Evolutionary conservation across 2,888 invertebrate species (phyloP).

Genomic region (Chymomyza procnemis): DNA sequence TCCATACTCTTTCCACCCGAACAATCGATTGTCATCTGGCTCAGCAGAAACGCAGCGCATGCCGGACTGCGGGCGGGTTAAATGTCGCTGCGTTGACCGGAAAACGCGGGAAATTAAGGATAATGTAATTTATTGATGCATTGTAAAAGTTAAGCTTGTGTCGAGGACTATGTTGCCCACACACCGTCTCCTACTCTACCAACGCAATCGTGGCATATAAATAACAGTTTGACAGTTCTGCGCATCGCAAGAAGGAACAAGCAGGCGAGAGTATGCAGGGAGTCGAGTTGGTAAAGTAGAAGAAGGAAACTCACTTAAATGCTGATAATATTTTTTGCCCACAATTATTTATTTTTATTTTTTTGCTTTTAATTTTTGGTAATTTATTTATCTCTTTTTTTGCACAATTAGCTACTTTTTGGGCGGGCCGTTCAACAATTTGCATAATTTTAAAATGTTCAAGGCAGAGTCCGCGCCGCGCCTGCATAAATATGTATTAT

Average conservation of each 20-base stretch:
- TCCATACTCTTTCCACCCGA: too few species aligned
- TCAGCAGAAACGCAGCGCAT: slow-evolving; percentile 36
- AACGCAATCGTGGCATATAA: slow-evolving; percentile 50
- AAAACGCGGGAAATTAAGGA: slow-evolving; percentile 71
- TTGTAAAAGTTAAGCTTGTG: slow-evolving; percentile 69
- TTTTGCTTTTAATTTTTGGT: background rate
- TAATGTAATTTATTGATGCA: slow-evolving; percentile 72
- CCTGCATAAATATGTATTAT: slow-evolving; percentile 19
- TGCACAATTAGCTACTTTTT: slow-evolving; percentile 59
- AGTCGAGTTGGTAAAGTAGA: background rate
- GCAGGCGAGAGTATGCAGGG: background rate
- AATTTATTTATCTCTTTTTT: slow-evolving; percentile 10
- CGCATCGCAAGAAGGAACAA: slow-evolving; percentile 12
- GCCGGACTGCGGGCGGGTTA: slow-evolving; percentile 58
- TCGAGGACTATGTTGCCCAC: slow-evolving; percentile 11
- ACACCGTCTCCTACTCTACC: background rate
- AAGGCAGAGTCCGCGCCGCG: background rate
- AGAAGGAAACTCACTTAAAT: slow-evolving; percentile 43
- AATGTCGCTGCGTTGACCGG: slow-evolving; percentile 61
- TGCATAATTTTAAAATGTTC: slow-evolving; percentile 51
- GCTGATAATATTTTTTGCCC: slow-evolving; percentile 49
- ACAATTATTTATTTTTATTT: slow-evolving; percentile 35
- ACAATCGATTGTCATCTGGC: background rate
- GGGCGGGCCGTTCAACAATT: slow-evolving; percentile 31
- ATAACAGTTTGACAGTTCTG: slow-evolving; percentile 62